These are phyloP conservation scores for Zenarchopterus dispar DNA, from an alignment of 2,797 vertebrate genomes.

Conservation along the genomic window DNA sequence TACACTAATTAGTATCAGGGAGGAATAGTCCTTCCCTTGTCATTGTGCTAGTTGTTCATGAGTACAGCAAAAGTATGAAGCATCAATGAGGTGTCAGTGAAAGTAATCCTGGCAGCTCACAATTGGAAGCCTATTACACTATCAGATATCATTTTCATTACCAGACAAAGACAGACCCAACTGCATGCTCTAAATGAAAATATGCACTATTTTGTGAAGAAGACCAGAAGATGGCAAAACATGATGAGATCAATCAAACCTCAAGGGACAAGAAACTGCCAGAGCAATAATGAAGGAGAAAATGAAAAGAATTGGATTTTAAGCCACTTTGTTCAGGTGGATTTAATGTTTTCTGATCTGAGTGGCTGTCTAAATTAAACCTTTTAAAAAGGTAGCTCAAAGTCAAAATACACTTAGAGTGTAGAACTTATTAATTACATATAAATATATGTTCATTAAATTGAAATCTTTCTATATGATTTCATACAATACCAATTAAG, in stretches of 20 bases:
- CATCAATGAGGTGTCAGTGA: neutral
- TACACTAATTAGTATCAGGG: conserved; percentile 12
- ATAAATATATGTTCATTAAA: neutral
- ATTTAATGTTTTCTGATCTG: neutral
- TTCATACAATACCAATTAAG: neutral
- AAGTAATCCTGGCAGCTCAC: conserved; percentile 23
- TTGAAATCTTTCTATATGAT: neutral
- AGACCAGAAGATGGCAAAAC: conserved; percentile 16
- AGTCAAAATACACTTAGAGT: neutral
- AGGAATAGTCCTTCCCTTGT: conserved; percentile 12
- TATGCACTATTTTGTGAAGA: conserved; percentile 8
- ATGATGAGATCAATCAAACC: conserved; percentile 25
- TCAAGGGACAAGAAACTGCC: conserved; percentile 15
- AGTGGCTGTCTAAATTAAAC: conserved; percentile 11
- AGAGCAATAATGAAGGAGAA: conserved; percentile 14
- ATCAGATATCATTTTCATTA: conserved; percentile 16
- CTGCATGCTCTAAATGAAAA: conserved; percentile 13
- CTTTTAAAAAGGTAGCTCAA: neutral
- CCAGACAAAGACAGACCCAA: conserved; percentile 18
- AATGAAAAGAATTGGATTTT: neutral
- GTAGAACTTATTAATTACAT: neutral
- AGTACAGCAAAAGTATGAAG: neutral
- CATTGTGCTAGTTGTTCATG: conserved; percentile 11
- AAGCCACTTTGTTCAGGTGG: conserved; percentile 8
- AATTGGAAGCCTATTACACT: conserved; percentile 33